Evolutionary conservation across 2,888 invertebrate genomes (phyloP).

Genomic region (Pyrgus malvae): DNA sequence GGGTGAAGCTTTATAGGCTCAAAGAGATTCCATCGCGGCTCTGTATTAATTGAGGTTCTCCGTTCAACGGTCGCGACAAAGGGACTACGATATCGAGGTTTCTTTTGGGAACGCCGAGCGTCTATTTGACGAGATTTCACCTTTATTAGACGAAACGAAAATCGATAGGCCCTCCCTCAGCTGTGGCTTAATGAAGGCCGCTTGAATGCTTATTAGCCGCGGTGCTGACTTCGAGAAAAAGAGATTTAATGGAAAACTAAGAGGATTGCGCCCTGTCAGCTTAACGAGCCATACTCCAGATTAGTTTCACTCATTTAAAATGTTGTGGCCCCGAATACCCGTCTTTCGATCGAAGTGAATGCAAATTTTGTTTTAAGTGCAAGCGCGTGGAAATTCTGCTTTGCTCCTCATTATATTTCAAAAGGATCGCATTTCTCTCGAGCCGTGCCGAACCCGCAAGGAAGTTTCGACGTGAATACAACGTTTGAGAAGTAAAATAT

Average conservation of each 20-base stretch:
- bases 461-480: slow-evolving; percentile 3
- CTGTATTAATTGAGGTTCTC: slow-evolving; percentile 49
- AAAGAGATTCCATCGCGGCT: slow-evolving; percentile 44
- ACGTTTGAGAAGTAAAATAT: slow-evolving; percentile 11
- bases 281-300: slow-evolving; percentile 47
- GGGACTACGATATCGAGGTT: slow-evolving; percentile 50
- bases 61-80: slow-evolving; percentile 47
- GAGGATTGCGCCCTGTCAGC: slow-evolving; percentile 55
- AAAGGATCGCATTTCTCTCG: slow-evolving; percentile 6
- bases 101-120: slow-evolving; percentile 53
- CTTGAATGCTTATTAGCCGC: slow-evolving; percentile 65
- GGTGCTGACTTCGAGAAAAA: slow-evolving; percentile 54
- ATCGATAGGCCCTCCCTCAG: slow-evolving; percentile 59
- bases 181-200: slow-evolving; percentile 65
- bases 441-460: not conserved
- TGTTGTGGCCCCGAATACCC: slow-evolving; percentile 16
- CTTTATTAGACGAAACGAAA: slow-evolving; percentile 64
- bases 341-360: not conserved
- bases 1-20: slow-evolving; percentile 39
- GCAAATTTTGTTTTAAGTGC: slow-evolving; percentile 16
- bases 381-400: slow-evolving; percentile 13
- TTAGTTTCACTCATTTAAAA: slow-evolving; percentile 43
- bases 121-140: slow-evolving; percentile 57
- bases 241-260: slow-evolving; percentile 51
- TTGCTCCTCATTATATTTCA: slow-evolving; percentile 14